phyloP scores from a whole-genome alignment of 2,113 vertebrate genomes.

The Hippocampus mohnikei region DNA sequence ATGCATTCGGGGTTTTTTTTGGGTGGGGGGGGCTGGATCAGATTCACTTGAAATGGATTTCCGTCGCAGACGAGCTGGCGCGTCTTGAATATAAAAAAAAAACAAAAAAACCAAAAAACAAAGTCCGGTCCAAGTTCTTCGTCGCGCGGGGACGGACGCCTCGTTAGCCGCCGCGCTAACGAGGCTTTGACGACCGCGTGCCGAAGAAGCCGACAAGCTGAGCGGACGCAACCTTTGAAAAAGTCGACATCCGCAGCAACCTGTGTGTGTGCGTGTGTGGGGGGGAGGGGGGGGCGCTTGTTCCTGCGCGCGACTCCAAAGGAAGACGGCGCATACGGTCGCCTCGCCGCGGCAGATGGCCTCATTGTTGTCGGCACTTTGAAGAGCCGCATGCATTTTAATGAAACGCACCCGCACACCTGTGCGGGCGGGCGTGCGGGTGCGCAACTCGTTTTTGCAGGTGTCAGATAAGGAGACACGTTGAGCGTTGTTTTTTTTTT shows the following conservation, averaged over 20 bases:
- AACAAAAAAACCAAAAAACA: no score
- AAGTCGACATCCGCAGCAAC: neutral
- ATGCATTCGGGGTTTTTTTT: no score
- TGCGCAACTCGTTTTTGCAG: conserved; percentile 15
- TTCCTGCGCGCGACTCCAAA: no score
- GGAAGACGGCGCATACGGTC: conserved; percentile 1
- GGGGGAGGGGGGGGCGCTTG: no score
- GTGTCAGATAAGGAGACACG: conserved; percentile 5
- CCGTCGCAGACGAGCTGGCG: neutral
- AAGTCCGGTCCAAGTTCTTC: neutral
- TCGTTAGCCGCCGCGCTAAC: neutral
- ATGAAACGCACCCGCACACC: conserved; percentile 58
- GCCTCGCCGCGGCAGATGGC: conserved; percentile 68
- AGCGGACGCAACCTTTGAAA: conserved; percentile 67
- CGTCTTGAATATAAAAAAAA: no score
- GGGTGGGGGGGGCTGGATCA: no score
- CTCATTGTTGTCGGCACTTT: conserved; percentile 71
- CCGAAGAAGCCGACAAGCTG: conserved; percentile 42
- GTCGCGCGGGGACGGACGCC: conserved; percentile 12
- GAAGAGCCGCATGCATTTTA: conserved; percentile 75
- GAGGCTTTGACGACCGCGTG: neutral
- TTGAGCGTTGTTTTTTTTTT: no score
- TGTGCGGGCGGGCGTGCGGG: conserved; percentile 2
- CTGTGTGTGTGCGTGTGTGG: no score
- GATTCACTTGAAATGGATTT: no score